Evolutionary conservation across 2,797 vertebrate genomes (phyloP).

Genomic region (Halcyon leucocephala): DNA sequence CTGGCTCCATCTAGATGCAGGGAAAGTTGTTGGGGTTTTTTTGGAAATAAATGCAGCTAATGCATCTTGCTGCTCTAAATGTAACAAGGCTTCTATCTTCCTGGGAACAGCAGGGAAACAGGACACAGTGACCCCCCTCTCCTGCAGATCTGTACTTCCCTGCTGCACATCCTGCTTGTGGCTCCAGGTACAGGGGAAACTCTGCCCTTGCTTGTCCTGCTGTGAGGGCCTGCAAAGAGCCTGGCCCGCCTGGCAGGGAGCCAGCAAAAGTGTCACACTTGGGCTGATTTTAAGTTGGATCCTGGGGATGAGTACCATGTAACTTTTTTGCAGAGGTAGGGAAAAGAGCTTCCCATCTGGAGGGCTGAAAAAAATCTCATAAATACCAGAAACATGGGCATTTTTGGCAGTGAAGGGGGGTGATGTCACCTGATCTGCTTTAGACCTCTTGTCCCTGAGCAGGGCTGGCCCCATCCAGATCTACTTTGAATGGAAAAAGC

Average conservation of each 20-base stretch:
- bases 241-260: background rate
- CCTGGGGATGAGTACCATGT: background rate
- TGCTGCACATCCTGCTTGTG: fast-evolving
- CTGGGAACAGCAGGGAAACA: background rate
- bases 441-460: background rate
- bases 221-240: background rate
- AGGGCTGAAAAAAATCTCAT: background rate
- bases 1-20: background rate
- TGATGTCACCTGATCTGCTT: background rate
- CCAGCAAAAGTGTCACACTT: background rate
- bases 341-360: background rate
- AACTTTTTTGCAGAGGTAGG: background rate
- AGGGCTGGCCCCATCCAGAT: background rate
- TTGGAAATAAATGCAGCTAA: background rate
- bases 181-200: background rate
- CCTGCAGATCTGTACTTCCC: fast-evolving
- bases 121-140: background rate
- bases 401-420: background rate
- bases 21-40: background rate
- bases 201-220: background rate
- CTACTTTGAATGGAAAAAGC: background rate
- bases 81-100: background rate
- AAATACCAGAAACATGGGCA: background rate
- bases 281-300: background rate
- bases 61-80: background rate